Evolutionary conservation across 2,113 vertebrate species (phyloP).

Genomic region (Mystacornis crossleyi): DNA sequence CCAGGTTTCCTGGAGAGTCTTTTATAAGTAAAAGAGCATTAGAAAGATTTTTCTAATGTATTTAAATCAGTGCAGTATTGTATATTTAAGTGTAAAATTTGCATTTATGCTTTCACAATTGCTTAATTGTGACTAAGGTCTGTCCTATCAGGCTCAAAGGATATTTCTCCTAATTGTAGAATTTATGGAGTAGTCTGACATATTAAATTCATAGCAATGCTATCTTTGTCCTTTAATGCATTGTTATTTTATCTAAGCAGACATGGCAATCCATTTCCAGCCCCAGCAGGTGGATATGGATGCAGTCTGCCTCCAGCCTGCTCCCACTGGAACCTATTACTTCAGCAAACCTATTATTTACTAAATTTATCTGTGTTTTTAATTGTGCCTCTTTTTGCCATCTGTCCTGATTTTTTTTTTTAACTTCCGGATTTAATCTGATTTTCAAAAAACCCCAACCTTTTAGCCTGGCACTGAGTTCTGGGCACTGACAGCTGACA

Average conservation of each 20-base stretch:
- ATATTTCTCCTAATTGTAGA: neutral
- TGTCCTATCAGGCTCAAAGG: neutral
- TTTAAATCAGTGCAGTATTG: neutral
- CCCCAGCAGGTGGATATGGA: neutral
- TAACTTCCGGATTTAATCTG: neutral
- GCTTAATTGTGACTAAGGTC: neutral
- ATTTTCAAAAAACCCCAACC: neutral
- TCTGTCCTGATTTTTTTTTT: neutral
- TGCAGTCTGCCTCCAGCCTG: neutral
- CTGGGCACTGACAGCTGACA: neutral
- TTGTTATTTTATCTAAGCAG: neutral
- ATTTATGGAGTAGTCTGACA: neutral
- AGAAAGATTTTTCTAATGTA: neutral
- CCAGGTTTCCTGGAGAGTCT: neutral
- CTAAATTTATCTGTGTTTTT: conserved; percentile 8
- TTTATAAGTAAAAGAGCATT: neutral
- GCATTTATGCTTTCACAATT: neutral
- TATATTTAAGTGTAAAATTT: neutral
- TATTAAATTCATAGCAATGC: neutral
- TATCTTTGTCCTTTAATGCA: neutral
- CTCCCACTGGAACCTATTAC: neutral
- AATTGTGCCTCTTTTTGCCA: neutral
- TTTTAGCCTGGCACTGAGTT: neutral
- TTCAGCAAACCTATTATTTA: neutral
- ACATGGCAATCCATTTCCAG: neutral